Evolutionary conservation across 2,113 vertebrate genomes (phyloP), one percentile per base, ranked within the genome.

Genomic region (Oreocharis arfaki): DNA sequence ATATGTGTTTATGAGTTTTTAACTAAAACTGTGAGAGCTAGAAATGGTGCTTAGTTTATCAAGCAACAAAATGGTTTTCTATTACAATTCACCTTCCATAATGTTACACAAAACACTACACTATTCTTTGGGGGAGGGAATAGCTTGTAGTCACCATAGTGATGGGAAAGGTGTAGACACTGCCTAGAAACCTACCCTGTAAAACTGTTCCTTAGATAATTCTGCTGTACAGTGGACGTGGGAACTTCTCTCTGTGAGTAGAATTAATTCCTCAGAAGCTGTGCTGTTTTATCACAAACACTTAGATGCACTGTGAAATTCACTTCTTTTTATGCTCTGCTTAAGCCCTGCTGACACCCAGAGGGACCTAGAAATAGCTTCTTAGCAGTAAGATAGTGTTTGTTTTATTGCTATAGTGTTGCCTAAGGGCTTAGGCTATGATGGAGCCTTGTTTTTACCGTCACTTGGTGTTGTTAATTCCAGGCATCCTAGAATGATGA

Each of bases 1-100:
- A 92, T 53, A 64, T 15, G 2, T 92, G 71, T 91, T 97, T 93
- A 88, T 60, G 78, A 86, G 86, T 32, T 93, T 80, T 92, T 93
- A 87, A 92, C 88, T 95, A 92, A 96, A 96, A 91, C 35, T 71
- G 27, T 78, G 78, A 86, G 88, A 90, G 32, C 60, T 83, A 28
- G 4, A 75, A 93, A 91, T 60, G 16, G 60, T 49, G 30, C 26
- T 81, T 87, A 35, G 47, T 78, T 91, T 87, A 80, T 84, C 52
- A 93, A 88, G 75, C 46, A 75, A 64, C n/a, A 67, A 84, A 93
- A 47, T 16, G 37, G 18, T 50, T 92, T 92, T 68, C 67, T 71
- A 14, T 46, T 80, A 52, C 41, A 81, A 64, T 82, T 83, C 56
- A 55, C 9, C 3, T 3, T 65, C 44, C n/a, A 53, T 80, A 76